Conservation (phyloP, 2,113 vertebrate genomes). For the Rhagologus leucostigma region DNA sequence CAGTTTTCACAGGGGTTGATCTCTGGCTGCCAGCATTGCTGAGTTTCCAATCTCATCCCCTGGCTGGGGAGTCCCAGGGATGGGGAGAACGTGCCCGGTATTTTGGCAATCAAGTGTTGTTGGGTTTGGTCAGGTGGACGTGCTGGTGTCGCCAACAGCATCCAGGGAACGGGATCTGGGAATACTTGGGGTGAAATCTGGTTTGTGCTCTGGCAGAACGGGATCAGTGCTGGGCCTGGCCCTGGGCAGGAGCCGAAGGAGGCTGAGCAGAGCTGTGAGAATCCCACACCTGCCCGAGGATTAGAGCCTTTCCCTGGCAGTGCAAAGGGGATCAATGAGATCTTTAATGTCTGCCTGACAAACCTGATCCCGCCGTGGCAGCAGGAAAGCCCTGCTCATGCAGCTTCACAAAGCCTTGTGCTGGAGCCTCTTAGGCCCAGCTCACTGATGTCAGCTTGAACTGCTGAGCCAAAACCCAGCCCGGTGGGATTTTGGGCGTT, state of each 20-base stretch:
- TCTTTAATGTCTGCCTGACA: not conserved
- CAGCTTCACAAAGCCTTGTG: not conserved
- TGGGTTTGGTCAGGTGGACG: not conserved
- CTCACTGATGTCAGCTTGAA: fast-evolving
- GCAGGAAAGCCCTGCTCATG: not conserved
- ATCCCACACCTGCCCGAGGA: not conserved
- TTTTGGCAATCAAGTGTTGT: fast-evolving
- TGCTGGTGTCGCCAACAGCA: not conserved
- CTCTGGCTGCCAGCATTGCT: not conserved
- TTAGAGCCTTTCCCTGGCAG: not conserved
- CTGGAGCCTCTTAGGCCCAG: not conserved
- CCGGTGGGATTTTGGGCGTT: fast-evolving
- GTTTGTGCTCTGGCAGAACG: not conserved
- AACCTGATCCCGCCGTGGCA: not conserved
- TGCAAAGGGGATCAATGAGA: not conserved
- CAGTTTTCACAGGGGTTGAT: fast-evolving
- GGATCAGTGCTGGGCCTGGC: not conserved
- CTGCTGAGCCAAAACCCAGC: not conserved
- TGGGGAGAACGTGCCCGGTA: fast-evolving
- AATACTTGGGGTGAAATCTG: not conserved
- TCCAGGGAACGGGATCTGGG: fast-evolving
- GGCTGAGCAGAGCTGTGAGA: not conserved
- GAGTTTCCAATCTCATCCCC: fast-evolving
- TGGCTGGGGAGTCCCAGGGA: not conserved
- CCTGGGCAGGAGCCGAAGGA: not conserved